Evolutionary conservation across 2,113 vertebrate genomes (phyloP), one percentile per base, ranked within the genome.

Genomic region (Choloepus hoffmanni): DNA sequence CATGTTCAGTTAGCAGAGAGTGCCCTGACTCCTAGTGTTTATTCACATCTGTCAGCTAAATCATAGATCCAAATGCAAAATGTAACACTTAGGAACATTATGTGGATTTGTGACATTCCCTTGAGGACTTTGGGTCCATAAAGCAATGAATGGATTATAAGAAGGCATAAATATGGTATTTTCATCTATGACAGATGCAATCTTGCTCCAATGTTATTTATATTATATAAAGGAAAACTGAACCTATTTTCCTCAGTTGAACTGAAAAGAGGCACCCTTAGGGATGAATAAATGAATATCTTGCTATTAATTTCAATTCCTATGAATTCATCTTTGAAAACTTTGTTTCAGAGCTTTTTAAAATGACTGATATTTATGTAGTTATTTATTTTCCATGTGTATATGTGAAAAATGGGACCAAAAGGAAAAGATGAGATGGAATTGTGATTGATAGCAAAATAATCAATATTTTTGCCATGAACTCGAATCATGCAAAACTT

Each of bases 121-220:
- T 97, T 85, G 55, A 98, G 98, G 97, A 98, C 95, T 98, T 95
- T 92, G 96, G 95, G 62, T 96, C 97, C 98, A 97, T 98, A 98
- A 98, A 98, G 97, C 87, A 98, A 95, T 97, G 98, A 97, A 97
- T 92, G 91, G 97, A 98, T 98, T 98, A 98, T 98, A 98, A 98
- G 98, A 97, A 98, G 82, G 98, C 77, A 98, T 95, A 97, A 98
- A 98, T 30, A 88, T 72, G 95, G 85, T 98, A 96, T 98, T 98
- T 98, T 98, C 96, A 98, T 98, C 96, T 98, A 93, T 93, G 98
- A 98, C 98, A 98, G 97, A 98, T 98, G 95, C 87, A 94, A 97
- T 98, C 98, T 72, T 83, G 76, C 74, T 97, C 50, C 1, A 93
- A 73, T 97, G 92, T 96, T 98, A 97, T 98, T 98, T 98, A 98